Conservation (phyloP, 1,140 invertebrate genomes). For the Bathynomus jamesi region DNA sequence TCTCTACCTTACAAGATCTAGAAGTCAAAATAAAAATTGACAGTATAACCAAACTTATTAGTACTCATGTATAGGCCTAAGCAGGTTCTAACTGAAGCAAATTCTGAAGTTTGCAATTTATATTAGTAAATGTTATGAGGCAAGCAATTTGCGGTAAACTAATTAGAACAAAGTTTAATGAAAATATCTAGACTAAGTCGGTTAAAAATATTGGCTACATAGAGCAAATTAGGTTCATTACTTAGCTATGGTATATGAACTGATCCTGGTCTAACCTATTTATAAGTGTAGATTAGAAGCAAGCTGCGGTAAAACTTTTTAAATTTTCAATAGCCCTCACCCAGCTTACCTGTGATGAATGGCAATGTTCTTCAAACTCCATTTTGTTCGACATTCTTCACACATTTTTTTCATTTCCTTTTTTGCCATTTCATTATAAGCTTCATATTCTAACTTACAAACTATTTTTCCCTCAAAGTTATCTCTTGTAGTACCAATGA, state of each 20-base stretch:
- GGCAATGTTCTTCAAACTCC: constrained; percentile 65
- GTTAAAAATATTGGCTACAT: no score
- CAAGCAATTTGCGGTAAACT: no score
- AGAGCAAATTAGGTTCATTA: not conserved
- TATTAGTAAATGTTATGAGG: no score
- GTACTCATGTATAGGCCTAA: no score
- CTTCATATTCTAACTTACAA: constrained; percentile 77
- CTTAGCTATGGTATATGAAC: not conserved
- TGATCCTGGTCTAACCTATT: not conserved
- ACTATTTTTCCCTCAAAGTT: constrained; percentile 79
- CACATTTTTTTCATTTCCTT: constrained; percentile 76
- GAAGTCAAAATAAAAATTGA: no score
- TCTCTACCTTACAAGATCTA: no score
- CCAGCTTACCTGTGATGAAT: constrained; percentile 60
- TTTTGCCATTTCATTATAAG: constrained; percentile 82
- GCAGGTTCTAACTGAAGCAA: no score
- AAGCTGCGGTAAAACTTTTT: not conserved
- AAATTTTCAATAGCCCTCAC: no score
- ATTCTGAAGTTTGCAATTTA: no score
- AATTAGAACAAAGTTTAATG: no score
- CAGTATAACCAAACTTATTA: no score
- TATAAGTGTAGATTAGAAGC: not conserved
- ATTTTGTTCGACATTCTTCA: constrained; percentile 58
- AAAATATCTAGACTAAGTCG: no score
- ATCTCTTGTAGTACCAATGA: constrained; percentile 85